A percentile compares a stretch with the other conserved stretches of the same genome.
Conservation (phyloP, 2,797 vertebrate genomes). For the Scolopax rusticola region DNA sequence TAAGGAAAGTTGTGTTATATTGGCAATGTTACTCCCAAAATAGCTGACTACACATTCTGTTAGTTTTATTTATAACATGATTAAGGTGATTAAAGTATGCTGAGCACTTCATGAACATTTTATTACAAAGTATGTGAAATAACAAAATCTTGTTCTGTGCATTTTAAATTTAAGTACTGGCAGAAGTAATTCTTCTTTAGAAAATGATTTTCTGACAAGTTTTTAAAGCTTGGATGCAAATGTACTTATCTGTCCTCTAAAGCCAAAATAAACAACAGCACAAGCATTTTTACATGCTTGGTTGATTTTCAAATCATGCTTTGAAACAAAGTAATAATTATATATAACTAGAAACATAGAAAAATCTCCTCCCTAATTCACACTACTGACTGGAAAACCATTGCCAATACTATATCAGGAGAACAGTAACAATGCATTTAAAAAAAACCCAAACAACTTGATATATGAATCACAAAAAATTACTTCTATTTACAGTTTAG, state of each 20-base stretch:
- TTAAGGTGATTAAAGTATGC: not conserved
- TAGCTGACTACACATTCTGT: not conserved
- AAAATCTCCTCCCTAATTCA: not conserved
- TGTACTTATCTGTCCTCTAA: slow-evolving; percentile 27
- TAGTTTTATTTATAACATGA: not conserved
- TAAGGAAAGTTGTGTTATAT: not conserved
- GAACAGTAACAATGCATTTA: not conserved
- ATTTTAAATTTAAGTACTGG: slow-evolving; percentile 3
- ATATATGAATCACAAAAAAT: not conserved
- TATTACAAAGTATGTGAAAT: not conserved
- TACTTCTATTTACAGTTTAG: not conserved
- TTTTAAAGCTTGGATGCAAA: slow-evolving; percentile 9
- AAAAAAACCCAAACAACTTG: rapidly evolving
- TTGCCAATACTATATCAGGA: not conserved
- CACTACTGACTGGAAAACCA: not conserved
- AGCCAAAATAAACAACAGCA: slow-evolving; percentile 18
- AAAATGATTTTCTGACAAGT: not conserved
- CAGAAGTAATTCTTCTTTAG: not conserved
- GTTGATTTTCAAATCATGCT: slow-evolving; percentile 31
- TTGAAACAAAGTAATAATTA: slow-evolving; percentile 40
- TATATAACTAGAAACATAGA: not conserved
- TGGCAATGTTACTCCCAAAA: not conserved
- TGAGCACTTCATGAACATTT: not conserved
- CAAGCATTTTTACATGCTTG: not conserved
- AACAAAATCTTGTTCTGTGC: not conserved